phyloP scores from a whole-genome alignment of 37 sponge, comb jelly and placozoan species.

The Hormiphora californensis region DNA sequence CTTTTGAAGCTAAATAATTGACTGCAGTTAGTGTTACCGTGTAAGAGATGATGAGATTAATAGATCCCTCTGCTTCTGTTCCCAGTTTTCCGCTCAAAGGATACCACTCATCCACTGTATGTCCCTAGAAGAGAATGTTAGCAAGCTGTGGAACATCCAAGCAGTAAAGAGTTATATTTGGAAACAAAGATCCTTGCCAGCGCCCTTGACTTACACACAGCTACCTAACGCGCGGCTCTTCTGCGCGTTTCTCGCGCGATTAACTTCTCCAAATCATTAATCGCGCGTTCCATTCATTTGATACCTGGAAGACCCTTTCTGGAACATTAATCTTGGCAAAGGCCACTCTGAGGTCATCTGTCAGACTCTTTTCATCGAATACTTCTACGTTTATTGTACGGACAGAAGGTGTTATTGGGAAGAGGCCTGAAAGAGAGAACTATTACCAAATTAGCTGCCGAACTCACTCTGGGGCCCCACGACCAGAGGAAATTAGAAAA shows the following conservation, averaged over 20 bases:
- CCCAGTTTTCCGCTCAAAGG: constrained; percentile 87
- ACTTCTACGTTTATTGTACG: background rate
- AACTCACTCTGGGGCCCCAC: no score
- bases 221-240: no score
- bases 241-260: no score
- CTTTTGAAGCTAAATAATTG: no score
- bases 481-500: no score
- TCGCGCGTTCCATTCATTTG: no score
- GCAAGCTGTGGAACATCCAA: constrained; percentile 58
- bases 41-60: constrained; percentile 58
- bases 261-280: no score
- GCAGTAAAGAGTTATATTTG: no score
- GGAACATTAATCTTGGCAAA: constrained; percentile 15
- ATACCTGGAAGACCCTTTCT: constrained; percentile 33
- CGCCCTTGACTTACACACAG: no score
- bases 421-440: constrained; percentile 21
- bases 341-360: constrained; percentile 18
- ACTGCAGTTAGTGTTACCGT: no score
- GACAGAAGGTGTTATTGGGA: constrained; percentile 24
- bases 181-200: no score
- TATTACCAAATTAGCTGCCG: no score
- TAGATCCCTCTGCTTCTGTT: constrained; percentile 83
- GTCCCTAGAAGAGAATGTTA: constrained; percentile 70
- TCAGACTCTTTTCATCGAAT: constrained; percentile 39
- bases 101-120: constrained; percentile 93